Evolutionary conservation across 64 coral and sea anemone species (phyloP).

Genomic region (Hydrozoanthus tunicans): DNA sequence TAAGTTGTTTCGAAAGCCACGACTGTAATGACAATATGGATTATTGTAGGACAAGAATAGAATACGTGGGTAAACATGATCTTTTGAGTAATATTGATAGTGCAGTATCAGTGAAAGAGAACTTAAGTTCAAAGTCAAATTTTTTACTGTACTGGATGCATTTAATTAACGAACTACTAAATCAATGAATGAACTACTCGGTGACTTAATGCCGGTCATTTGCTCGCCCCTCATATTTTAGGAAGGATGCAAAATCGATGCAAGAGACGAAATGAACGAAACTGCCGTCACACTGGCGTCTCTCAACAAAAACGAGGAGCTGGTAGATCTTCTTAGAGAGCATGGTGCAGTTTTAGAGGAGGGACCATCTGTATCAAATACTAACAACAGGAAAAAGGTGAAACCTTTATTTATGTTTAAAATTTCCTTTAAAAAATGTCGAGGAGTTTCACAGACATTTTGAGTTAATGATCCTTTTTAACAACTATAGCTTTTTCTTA

Average conservation of each 20-base stretch:
- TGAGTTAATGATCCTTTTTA: not conserved
- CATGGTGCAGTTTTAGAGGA: not conserved
- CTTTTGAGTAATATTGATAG: no score
- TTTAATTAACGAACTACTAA: no score
- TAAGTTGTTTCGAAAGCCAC: no score
- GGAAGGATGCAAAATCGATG: conserved; percentile 30
- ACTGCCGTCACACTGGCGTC: conserved; percentile 25
- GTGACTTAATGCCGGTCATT: not conserved
- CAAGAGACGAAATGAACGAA: conserved; percentile 4
- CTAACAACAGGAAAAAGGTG: not conserved
- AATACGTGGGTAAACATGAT: no score
- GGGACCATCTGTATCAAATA: not conserved
- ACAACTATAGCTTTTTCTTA: not conserved
- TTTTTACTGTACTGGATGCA: no score
- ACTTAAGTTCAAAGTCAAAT: no score
- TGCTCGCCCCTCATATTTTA: not conserved
- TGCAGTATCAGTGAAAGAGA: no score
- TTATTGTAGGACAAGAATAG: no score
- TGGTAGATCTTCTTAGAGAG: conserved; percentile 16
- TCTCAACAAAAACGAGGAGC: not conserved
- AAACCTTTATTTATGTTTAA: not conserved
- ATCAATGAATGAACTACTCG: not conserved
- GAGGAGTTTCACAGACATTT: not conserved
- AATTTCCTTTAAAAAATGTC: not conserved
- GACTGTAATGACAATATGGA: no score